phyloP scores from a whole-genome alignment of 2,113 vertebrate genomes.

The Sinocyclocheilus grahami region DNA sequence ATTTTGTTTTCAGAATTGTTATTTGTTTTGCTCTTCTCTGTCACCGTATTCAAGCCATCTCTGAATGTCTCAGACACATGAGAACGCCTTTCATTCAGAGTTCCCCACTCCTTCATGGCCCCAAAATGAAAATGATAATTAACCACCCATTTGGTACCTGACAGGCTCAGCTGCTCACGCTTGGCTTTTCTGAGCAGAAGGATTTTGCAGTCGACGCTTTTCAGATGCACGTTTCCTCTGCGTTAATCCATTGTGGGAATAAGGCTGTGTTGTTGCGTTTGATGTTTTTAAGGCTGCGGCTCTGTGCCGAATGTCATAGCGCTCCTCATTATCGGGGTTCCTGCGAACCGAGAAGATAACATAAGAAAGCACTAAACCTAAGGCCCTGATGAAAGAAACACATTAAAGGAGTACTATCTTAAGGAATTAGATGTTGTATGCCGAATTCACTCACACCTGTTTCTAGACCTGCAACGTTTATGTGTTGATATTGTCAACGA shows the following conservation, averaged over 20 bases:
- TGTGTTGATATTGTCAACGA: slow-evolving; percentile 9
- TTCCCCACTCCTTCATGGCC: slow-evolving; percentile 32
- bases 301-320: slow-evolving; percentile 52
- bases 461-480: not conserved
- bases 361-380: slow-evolving; percentile 31
- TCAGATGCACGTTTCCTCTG: slow-evolving; percentile 40
- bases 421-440: slow-evolving; percentile 26
- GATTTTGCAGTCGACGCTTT: slow-evolving; percentile 34
- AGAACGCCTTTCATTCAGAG: slow-evolving; percentile 40
- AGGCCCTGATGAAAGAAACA: slow-evolving; percentile 1
- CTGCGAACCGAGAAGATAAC: not conserved
- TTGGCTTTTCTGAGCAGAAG: not conserved
- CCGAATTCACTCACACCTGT: not conserved
- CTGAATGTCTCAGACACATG: not conserved
- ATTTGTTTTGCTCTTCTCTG: no score
- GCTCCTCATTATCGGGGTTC: slow-evolving; percentile 47
- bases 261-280: slow-evolving; percentile 32
- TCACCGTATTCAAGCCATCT: not conserved
- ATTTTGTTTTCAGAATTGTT: no score
- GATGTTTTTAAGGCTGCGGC: slow-evolving; percentile 48
- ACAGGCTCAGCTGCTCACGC: slow-evolving; percentile 22
- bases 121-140: slow-evolving; percentile 57
- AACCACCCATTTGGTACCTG: slow-evolving; percentile 37
- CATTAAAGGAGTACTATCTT: slow-evolving; percentile 46
- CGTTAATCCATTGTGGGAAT: slow-evolving; percentile 55